Conservation (phyloP, 2,888 invertebrate species). For the Sinelater perroti region DNA sequence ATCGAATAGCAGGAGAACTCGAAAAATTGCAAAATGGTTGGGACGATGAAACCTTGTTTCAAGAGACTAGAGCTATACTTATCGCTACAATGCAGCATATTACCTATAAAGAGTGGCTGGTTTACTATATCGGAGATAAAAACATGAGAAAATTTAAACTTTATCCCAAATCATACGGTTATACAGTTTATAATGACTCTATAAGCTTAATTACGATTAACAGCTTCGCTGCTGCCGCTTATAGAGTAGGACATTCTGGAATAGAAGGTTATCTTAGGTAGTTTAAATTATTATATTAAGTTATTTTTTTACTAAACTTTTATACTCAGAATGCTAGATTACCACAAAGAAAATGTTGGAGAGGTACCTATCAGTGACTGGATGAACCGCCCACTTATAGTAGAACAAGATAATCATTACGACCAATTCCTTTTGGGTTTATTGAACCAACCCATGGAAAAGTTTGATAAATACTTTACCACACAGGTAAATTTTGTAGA, state of each 20-base stretch:
- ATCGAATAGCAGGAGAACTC: conserved; percentile 70
- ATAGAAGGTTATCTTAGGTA: conserved; percentile 35
- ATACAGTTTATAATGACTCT: conserved; percentile 50
- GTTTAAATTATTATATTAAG: background rate
- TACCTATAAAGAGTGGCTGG: conserved; percentile 78
- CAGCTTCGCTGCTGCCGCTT: conserved; percentile 32
- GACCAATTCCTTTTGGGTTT: conserved; percentile 65
- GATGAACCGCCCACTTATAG: conserved; percentile 26
- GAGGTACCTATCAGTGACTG: conserved; percentile 18
- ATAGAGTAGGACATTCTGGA: conserved; percentile 36
- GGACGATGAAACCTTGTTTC: conserved; percentile 72
- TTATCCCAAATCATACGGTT: conserved; percentile 58
- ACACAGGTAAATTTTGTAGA: conserved; percentile 9
- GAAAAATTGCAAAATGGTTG: conserved; percentile 71
- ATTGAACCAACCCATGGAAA: conserved; percentile 69
- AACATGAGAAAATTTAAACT: conserved; percentile 68
- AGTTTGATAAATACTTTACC: conserved; percentile 64
- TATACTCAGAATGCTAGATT: conserved; percentile 1
- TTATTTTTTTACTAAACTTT: too few species aligned
- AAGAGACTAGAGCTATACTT: conserved; percentile 73
- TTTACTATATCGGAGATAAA: conserved; percentile 68
- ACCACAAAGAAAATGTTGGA: background rate
- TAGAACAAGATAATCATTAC: conserved; percentile 61
- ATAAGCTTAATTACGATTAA: conserved; percentile 27
- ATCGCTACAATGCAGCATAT: conserved; percentile 73